Base-by-base conservation (phyloP, 1,140 invertebrate genomes). In the Zeugodacus cucurbitae region DNA sequence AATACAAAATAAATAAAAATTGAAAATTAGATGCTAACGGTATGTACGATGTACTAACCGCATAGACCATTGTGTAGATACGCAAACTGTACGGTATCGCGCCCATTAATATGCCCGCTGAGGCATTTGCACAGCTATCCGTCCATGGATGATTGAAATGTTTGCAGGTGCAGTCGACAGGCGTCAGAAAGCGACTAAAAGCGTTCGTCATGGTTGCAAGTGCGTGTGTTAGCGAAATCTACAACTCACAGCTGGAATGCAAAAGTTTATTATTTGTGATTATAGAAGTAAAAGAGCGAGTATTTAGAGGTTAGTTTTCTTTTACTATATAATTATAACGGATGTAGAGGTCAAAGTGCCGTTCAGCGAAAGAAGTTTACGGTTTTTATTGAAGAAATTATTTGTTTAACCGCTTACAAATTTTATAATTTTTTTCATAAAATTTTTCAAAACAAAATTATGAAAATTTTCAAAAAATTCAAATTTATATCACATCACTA, bases 131-230 rank as follows among this genome's bases (percentile, higher is more conserved):
- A 92, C 97, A 98, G 22, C 95, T 96, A 88, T 96, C 94, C 3
- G 95, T 95, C 97, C 97, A 98, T 41, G 96, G 96, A 94, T 98
- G 97, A 7, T 96, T 96, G 89, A 96, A 96, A 89, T 97, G 95
- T 89, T 95, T 94, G 93, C 97, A 97, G 86, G 94, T 94, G 17
- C 92, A 89, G 70, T 87, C 87, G 57, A 91, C 86, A 6, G 90
- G 88, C 93, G 93, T 67, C 92, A 92, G 67, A 22, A 95, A 94
- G 94, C 97, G 97, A 92, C 96, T 97, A 29, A 96, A 93, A 85
- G 94, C 94, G 41, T 94, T 91, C 89, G 95, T 95, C 96, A 96
- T 97, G 64, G 37, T 90, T 82, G 64, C 34, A 57, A 37, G 29
- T 88, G 8, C n/a, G n/a, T 86, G 44, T 29, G 11, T 26, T 86